Conservation (phyloP, 2,113 vertebrate genomes). For the Merops nubicus region DNA sequence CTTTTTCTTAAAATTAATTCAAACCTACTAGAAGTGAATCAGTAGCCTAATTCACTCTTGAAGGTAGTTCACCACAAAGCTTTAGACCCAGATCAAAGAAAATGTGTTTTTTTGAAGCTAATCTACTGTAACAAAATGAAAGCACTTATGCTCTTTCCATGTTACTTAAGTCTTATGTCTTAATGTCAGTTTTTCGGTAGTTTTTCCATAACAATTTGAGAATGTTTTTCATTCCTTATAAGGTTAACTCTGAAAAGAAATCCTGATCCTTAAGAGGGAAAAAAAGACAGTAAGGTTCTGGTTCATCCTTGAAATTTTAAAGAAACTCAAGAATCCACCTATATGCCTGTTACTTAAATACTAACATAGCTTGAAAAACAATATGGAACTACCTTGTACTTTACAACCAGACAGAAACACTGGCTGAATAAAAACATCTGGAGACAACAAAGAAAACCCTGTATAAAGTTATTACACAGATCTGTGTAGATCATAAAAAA, state of each 20-base stretch:
- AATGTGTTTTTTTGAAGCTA: background rate
- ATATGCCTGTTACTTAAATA: too few relatives aligned
- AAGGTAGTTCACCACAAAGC: background rate
- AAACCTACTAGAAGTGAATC: background rate
- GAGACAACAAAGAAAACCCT: background rate
- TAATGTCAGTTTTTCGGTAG: background rate
- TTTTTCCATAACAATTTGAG: background rate
- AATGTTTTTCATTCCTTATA: background rate
- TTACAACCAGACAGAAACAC: background rate
- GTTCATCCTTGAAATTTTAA: background rate
- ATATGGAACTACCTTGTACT: background rate
- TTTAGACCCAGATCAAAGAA: background rate
- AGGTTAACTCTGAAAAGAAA: background rate
- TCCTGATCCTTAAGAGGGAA: background rate
- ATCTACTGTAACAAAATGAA: background rate
- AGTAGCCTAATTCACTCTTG: background rate
- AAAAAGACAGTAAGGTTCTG: background rate
- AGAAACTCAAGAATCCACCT: background rate
- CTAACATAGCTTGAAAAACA: background rate
- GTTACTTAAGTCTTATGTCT: background rate
- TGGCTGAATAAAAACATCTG: background rate
- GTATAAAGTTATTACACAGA: background rate
- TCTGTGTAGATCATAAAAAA: background rate
- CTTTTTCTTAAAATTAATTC: background rate
- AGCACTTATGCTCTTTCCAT: background rate